Conservation (phyloP, 1,140 invertebrate genomes). For the Lepidurus apus region DNA sequence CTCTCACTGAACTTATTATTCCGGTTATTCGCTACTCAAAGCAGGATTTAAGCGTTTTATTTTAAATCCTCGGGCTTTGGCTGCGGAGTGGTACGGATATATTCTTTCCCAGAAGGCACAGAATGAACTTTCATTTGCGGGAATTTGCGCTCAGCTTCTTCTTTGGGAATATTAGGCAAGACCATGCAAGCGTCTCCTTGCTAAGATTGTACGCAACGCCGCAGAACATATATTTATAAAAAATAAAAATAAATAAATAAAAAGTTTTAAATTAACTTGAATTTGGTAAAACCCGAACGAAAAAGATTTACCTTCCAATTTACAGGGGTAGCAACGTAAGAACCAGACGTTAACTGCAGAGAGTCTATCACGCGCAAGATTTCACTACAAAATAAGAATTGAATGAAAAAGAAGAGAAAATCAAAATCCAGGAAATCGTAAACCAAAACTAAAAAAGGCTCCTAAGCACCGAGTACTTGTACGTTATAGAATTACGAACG, state of each 20-base stretch:
- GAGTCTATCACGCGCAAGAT: constrained; percentile 83
- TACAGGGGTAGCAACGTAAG: constrained; percentile 73
- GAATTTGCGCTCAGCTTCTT: constrained; percentile 65
- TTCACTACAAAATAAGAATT: constrained; percentile 61
- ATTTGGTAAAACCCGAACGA: no score
- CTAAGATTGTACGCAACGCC: constrained; percentile 45
- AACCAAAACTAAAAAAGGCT: constrained; percentile 15
- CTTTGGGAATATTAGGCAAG: constrained; percentile 64
- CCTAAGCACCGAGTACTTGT: background rate
- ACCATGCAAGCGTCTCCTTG: constrained; percentile 77
- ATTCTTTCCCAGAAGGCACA: constrained; percentile 73
- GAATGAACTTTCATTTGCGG: constrained; percentile 58
- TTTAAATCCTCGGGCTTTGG: background rate
- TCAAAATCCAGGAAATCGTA: constrained; percentile 31
- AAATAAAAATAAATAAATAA: constrained; percentile 3
- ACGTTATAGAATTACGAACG: background rate
- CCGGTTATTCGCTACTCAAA: no score
- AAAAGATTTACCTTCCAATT: constrained; percentile 69
- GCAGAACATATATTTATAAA: background rate
- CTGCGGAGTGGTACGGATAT: constrained; percentile 64
- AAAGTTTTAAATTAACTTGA: background rate
- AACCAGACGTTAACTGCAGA: constrained; percentile 68
- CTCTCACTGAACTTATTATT: no score
- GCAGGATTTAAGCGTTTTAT: no score
- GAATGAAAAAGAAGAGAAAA: constrained; percentile 26